Conservation (phyloP, 2,797 vertebrate species). For the Apogon talboti region DNA sequence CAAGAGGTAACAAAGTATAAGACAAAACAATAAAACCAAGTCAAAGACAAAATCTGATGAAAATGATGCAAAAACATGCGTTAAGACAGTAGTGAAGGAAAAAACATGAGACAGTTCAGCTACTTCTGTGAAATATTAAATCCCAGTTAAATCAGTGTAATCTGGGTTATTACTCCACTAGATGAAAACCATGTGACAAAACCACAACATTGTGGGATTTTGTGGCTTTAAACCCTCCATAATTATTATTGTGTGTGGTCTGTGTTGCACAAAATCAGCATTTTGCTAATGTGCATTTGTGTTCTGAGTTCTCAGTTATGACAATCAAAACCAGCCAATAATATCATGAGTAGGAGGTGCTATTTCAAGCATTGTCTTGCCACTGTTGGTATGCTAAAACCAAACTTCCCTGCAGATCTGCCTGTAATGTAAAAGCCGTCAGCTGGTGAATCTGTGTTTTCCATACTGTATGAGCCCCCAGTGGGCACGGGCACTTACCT, state of each 20-base stretch:
- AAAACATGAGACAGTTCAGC: no score
- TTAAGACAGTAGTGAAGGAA: no score
- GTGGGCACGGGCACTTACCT: slow-evolving; percentile 34
- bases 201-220: no score
- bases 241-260: background rate
- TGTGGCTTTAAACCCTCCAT: no score
- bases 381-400: slow-evolving; percentile 31
- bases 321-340: slow-evolving; percentile 25
- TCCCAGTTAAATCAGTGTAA: no score
- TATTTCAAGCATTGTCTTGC: slow-evolving; percentile 29
- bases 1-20: no score
- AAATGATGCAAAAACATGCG: no score
- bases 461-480: slow-evolving; percentile 17
- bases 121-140: no score
- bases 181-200: no score
- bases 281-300: slow-evolving; percentile 14
- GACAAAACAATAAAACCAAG: no score
- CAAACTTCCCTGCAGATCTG: slow-evolving; percentile 12
- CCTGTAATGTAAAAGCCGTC: background rate
- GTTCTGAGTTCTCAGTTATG: slow-evolving; percentile 7
- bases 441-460: slow-evolving; percentile 16
- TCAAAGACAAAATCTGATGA: no score
- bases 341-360: slow-evolving; percentile 45
- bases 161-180: no score
- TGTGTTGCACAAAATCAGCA: background rate